A percentile compares a stretch with the other conserved stretches of the same genome.
phyloP scores from a whole-genome alignment of 2,797 vertebrate genomes.

The Buceros bicornis region DNA sequence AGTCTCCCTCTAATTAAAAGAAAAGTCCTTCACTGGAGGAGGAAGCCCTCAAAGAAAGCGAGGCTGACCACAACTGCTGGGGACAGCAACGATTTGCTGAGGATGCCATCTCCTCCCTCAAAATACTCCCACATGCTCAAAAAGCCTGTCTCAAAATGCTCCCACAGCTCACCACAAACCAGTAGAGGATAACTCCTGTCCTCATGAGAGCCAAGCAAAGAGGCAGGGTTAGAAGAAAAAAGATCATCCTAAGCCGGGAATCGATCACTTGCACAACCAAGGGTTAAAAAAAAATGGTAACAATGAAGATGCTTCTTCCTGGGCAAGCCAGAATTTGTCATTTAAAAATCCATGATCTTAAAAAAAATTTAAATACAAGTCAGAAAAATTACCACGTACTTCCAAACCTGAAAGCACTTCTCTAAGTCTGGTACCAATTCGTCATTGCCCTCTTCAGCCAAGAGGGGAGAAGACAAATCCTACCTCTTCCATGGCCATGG shows the following conservation, averaged over 20 bases:
- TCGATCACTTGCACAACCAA: neutral
- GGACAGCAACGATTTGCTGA: neutral
- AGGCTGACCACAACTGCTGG: neutral
- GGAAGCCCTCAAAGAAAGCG: slow-evolving; percentile 1
- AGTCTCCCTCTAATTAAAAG: neutral
- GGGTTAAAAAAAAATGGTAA: neutral
- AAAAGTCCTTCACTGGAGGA: slow-evolving; percentile 33
- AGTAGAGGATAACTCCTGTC: neutral
- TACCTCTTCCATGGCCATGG: neutral
- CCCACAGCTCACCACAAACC: neutral
- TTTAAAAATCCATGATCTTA: neutral
- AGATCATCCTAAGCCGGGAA: neutral
- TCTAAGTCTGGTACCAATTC: neutral
- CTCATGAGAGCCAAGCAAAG: neutral
- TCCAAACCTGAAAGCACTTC: slow-evolving; percentile 26
- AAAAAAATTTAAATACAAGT: neutral
- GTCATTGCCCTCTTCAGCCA: neutral
- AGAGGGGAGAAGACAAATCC: neutral
- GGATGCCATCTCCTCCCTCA: neutral
- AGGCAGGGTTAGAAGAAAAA: neutral
- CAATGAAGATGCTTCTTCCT: neutral
- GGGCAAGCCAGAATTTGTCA: neutral
- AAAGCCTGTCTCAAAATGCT: neutral
- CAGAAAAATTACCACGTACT: neutral
- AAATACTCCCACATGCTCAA: neutral